These are phyloP conservation scores for Porphyrio hochstetteri DNA, from an alignment of 2,113 vertebrate species.

Conservation along the genomic window DNA sequence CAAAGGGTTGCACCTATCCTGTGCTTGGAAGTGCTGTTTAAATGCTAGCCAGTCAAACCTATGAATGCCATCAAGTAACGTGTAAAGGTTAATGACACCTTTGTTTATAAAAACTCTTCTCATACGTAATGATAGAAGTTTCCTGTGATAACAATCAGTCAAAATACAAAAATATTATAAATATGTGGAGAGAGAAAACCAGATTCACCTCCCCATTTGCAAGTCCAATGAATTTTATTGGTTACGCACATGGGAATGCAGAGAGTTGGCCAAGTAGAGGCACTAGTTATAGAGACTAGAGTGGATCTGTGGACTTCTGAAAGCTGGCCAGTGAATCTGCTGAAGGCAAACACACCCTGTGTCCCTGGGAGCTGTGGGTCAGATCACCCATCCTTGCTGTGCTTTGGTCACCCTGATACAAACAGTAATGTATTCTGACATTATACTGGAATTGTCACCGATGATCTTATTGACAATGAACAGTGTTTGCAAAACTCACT, in stretches of 20 bases:
- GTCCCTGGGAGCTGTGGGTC: background rate
- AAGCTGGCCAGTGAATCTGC: background rate
- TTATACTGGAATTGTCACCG: background rate
- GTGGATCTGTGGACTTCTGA: background rate
- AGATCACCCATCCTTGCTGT: background rate
- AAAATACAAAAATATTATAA: background rate
- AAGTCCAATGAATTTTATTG: background rate
- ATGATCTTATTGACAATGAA: background rate
- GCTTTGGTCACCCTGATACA: background rate
- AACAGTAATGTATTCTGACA: background rate
- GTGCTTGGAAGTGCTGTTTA: no score
- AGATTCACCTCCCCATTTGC: background rate
- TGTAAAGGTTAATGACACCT: background rate
- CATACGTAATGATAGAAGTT: background rate
- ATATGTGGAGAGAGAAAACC: background rate
- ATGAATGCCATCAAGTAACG: background rate
- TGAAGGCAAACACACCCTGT: background rate
- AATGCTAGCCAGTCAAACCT: no score
- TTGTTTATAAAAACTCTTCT: background rate
- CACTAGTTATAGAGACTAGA: background rate
- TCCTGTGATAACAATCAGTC: background rate
- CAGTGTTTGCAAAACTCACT: background rate
- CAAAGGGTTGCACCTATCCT: no score
- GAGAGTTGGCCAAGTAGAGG: background rate
- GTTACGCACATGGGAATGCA: background rate